phyloP scores from a whole-genome alignment of 1,140 invertebrate species.

The Drosophila mauritiana region DNA sequence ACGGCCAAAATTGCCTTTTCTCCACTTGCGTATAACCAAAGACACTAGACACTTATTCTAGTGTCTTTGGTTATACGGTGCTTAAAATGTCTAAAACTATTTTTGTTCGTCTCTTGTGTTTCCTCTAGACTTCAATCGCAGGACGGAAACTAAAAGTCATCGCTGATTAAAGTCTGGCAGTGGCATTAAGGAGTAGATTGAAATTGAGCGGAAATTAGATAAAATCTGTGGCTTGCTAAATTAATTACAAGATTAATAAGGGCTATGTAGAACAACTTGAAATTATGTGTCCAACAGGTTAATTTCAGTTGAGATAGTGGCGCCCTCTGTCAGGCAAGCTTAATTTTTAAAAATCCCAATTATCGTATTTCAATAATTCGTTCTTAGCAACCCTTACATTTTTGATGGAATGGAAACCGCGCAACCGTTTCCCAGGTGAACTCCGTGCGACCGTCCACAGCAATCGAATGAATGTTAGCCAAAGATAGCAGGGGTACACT shows the following conservation, averaged over 20 bases:
- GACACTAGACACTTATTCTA: too few relatives aligned
- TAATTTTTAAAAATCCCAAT: background rate
- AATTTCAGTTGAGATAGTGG: background rate
- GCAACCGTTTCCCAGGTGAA: slow-evolving; percentile 34
- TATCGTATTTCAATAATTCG: too few relatives aligned
- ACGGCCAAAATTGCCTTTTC: too few relatives aligned
- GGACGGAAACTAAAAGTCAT: background rate
- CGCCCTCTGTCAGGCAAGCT: background rate
- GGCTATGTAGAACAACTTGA: background rate
- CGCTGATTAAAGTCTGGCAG: slow-evolving; percentile 13
- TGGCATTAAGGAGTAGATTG: background rate
- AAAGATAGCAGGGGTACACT: slow-evolving; percentile 2
- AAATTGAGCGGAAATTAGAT: slow-evolving; percentile 16
- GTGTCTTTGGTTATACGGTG: too few relatives aligned
- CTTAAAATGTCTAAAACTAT: too few relatives aligned
- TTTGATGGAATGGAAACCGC: background rate
- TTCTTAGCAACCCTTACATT: background rate
- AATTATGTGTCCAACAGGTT: slow-evolving; percentile 9
- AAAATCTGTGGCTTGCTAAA: slow-evolving; percentile 3
- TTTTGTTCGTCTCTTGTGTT: too few relatives aligned
- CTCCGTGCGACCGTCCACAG: slow-evolving; percentile 16
- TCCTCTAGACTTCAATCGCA: background rate
- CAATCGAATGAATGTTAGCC: slow-evolving; percentile 14
- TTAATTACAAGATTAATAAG: background rate
- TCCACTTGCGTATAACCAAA: too few relatives aligned